Evolutionary conservation across 2,113 vertebrate genomes (phyloP).

Genomic region (Phrynocephalus versicolor): DNA sequence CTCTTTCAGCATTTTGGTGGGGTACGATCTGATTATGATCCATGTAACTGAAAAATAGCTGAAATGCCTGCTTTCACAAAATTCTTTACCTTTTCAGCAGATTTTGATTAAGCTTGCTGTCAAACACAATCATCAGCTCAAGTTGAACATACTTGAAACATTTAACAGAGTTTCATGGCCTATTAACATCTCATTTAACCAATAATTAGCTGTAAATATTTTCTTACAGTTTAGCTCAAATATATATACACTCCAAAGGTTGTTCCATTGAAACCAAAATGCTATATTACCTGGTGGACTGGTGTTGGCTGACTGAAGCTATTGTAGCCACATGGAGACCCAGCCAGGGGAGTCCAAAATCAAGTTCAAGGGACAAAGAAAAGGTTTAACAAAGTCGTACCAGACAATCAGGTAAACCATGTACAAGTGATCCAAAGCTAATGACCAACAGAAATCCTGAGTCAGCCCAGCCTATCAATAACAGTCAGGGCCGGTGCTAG

Average conservation of each 20-base stretch:
- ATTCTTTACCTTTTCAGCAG: constrained; percentile 10
- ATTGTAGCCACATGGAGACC: no score
- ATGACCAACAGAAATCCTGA: no score
- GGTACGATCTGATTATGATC: neutral
- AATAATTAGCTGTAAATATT: neutral
- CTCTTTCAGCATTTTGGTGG: neutral
- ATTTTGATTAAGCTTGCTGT: constrained; percentile 15
- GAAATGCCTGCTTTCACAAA: neutral
- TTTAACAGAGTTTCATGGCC: neutral
- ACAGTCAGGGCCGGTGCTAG: no score
- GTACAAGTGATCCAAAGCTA: no score
- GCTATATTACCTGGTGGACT: no score
- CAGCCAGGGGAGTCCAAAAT: no score
- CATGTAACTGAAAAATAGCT: constrained; percentile 5
- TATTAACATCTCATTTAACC: neutral
- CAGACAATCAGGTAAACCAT: no score
- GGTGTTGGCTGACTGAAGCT: no score
- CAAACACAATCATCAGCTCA: constrained; percentile 2
- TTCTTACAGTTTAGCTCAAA: neutral
- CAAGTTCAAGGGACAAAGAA: no score
- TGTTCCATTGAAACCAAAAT: neutral
- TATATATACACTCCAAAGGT: neutral
- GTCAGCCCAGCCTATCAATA: no score
- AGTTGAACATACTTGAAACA: neutral
- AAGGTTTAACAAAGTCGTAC: no score